These are phyloP conservation scores for Babylonia areolata DNA, from an alignment of 1,140 invertebrate species.

Conservation along the genomic window DNA sequence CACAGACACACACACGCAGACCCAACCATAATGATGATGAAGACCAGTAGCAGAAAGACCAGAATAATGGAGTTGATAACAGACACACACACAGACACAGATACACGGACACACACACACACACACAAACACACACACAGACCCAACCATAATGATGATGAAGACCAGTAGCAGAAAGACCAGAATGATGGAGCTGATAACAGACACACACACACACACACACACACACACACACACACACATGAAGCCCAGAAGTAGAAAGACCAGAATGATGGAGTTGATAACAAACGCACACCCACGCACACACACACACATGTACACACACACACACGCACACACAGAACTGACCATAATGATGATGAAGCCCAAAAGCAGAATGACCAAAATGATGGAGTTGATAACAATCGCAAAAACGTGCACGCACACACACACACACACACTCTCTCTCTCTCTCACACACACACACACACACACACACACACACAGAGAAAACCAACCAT, in stretches of 20 bases:
- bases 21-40: conserved; percentile 78
- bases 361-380: conserved; percentile 79
- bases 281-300: background rate
- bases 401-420: conserved; percentile 52
- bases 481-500: conserved; percentile 70
- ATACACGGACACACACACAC: no score
- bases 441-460: background rate
- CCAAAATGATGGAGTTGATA: conserved; percentile 79
- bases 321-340: background rate
- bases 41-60: conserved; percentile 78
- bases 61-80: conserved; percentile 79
- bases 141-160: conserved; percentile 76
- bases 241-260: no score
- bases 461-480: background rate
- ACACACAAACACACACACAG: no score
- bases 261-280: no score
- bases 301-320: background rate
- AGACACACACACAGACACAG: conserved; percentile 63
- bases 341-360: conserved; percentile 75
- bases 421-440: no score
- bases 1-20: no score
- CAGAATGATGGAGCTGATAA: conserved; percentile 79
- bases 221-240: background rate
- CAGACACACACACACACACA: conserved; percentile 38
- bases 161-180: conserved; percentile 79